These are phyloP conservation scores for Bombyx mandarina DNA, from an alignment of 1,140 invertebrate species.

Conservation along the genomic window DNA sequence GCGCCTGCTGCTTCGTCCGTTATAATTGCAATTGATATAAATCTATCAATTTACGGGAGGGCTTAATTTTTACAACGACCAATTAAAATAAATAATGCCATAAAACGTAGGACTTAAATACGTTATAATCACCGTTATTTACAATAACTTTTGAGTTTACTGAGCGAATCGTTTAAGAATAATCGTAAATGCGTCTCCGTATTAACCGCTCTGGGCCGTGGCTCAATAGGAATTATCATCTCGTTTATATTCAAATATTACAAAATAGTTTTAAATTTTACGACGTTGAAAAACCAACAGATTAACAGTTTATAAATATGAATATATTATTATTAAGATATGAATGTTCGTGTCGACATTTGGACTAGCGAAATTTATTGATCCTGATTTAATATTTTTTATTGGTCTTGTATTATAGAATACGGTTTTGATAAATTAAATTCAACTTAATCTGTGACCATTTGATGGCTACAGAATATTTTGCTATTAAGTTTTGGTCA, in stretches of 20 bases:
- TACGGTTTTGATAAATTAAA: too few relatives aligned
- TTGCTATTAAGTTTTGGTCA: too few relatives aligned
- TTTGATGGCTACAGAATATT: too few relatives aligned
- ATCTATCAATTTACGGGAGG: too few relatives aligned
- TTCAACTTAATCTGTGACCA: too few relatives aligned
- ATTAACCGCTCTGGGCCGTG: conserved; percentile 11
- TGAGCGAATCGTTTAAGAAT: conserved; percentile 21
- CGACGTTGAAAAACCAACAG: conserved; percentile 16
- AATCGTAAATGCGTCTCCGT: conserved; percentile 25
- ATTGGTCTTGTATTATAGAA: too few relatives aligned
- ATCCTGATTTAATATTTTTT: conserved; percentile 1
- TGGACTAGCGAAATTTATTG: conserved; percentile 4
- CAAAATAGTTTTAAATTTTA: conserved; percentile 14
- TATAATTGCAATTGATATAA: too few relatives aligned
- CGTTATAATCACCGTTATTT: too few relatives aligned
- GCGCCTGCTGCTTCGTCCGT: too few relatives aligned
- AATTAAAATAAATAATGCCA: not conserved
- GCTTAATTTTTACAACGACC: not conserved
- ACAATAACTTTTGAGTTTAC: not conserved
- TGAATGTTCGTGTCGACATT: conserved; percentile 4
- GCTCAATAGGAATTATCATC: conserved; percentile 19
- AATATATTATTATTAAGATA: conserved; percentile 16
- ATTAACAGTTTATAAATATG: conserved; percentile 22
- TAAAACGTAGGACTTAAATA: too few relatives aligned
- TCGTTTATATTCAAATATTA: conserved; percentile 20